Conservation (phyloP, 2,797 vertebrate species). For the Denticeps clupeoides region DNA sequence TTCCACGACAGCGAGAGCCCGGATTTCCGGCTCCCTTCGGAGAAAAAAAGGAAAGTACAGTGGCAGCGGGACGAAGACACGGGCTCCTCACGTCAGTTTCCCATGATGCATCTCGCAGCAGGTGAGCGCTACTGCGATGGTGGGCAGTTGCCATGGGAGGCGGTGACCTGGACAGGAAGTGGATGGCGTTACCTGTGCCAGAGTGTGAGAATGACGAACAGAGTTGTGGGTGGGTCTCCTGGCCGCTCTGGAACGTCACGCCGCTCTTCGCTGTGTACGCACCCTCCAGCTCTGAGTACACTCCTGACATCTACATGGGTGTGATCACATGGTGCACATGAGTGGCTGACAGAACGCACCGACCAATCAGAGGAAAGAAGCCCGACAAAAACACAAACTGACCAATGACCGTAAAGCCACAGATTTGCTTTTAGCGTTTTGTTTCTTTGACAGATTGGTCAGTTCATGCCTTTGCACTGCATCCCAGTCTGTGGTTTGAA, state of each 20-base stretch:
- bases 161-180: too few species aligned
- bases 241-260: conserved; percentile 42
- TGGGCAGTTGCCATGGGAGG: too few species aligned
- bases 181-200: conserved; percentile 73
- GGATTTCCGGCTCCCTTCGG: conserved; percentile 60
- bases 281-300: conserved; percentile 86
- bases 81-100: too few species aligned
- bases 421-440: too few species aligned
- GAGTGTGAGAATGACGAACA: conserved; percentile 59
- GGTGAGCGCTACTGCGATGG: too few species aligned
- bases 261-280: conserved; percentile 70
- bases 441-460: too few species aligned
- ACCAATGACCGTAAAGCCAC: not conserved
- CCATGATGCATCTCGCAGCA: too few species aligned
- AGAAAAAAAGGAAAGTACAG: not conserved
- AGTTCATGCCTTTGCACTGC: too few species aligned
- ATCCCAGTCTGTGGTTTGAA: too few species aligned
- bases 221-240: conserved; percentile 60
- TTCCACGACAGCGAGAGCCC: conserved; percentile 73
- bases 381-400: not conserved
- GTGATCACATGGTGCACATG: conserved; percentile 44
- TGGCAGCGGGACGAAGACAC: too few species aligned
- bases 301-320: conserved; percentile 81
- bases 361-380: not conserved
- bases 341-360: not conserved